Percentiles rank a stretch among this genome's conserved stretches.
Conservation (phyloP, 2,888 invertebrate genomes). For the Rapana venosa region DNA sequence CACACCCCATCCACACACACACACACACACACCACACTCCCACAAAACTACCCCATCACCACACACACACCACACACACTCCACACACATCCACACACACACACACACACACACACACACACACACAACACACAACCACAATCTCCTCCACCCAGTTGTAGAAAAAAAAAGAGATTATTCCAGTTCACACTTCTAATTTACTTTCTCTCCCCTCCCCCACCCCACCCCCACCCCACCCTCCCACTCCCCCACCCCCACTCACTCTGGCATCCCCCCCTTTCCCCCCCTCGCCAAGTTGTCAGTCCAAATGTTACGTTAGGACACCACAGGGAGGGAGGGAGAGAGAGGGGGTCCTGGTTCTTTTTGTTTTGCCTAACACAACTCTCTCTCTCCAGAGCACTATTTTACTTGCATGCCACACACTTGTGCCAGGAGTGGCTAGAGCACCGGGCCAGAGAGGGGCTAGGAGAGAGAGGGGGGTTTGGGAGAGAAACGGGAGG, state of each 20-base stretch:
- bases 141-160: neutral
- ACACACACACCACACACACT: neutral
- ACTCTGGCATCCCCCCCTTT: neutral
- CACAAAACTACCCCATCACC: too few species aligned
- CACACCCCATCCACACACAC: neutral
- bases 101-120: neutral
- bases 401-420: neutral
- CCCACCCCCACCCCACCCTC: neutral
- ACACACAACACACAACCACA: neutral
- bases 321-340: neutral
- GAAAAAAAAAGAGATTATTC: too few species aligned
- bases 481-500: too few species aligned
- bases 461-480: too few species aligned
- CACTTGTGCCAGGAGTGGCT: neutral
- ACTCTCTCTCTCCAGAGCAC: too few species aligned
- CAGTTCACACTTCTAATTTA: neutral
- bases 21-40: neutral
- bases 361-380: neutral
- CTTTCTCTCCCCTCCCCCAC: neutral
- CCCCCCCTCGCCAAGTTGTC: neutral
- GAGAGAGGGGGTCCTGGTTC: too few species aligned
- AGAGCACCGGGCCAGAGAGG: too few species aligned
- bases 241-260: neutral
- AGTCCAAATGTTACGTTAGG: neutral
- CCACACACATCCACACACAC: neutral